Conservation (phyloP, 2,113 vertebrate species). For the Clarias batrachus region DNA sequence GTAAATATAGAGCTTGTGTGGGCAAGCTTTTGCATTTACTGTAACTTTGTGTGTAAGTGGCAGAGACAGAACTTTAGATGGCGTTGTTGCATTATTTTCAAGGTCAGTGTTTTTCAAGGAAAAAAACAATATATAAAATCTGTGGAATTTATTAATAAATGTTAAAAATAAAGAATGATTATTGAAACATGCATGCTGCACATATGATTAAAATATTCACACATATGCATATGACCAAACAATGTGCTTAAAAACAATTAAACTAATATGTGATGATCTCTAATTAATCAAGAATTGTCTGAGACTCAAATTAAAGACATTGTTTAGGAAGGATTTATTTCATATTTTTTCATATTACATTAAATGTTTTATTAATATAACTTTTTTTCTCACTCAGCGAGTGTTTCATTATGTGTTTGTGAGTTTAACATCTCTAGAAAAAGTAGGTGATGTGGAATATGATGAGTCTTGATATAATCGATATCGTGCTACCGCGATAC, state of each 20-base stretch:
- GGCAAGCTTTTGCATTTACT: not conserved
- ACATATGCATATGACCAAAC: not conserved
- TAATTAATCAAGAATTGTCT: not conserved
- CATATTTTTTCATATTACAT: not conserved
- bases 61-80: not conserved
- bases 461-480: not conserved
- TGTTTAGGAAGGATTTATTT: not conserved
- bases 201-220: not conserved
- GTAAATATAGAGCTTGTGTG: not conserved
- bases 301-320: not conserved
- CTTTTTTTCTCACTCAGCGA: not conserved
- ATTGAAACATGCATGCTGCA: not conserved
- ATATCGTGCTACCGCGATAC: not conserved
- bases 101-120: not conserved
- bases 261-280: not conserved
- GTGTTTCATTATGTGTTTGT: not conserved
- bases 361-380: not conserved
- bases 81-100: not conserved
- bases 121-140: not conserved
- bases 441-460: not conserved
- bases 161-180: not conserved
- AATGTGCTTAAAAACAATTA: not conserved
- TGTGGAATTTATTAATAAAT: not conserved
- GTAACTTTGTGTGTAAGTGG: not conserved
- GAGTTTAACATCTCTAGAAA: not conserved